Evolutionary conservation across 2,797 vertebrate species (phyloP), one percentile per base, ranked within the genome.

Genomic region (Garrulus glandarius): DNA sequence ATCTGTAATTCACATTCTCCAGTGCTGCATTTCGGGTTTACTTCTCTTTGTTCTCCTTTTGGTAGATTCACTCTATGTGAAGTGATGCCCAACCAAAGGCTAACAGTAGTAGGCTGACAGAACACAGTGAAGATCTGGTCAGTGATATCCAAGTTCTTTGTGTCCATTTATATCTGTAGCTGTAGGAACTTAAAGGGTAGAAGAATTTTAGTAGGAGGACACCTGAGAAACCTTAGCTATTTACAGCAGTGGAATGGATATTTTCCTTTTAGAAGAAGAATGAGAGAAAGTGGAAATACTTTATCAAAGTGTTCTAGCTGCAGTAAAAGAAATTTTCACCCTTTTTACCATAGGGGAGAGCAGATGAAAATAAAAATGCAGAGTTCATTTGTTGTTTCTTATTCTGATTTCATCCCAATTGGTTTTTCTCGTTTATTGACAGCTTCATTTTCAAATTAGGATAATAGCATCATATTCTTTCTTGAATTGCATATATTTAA

Each of bases 381-480:
- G 72, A 81, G 17, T 72, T 91, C 37, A 52, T 74, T 69, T 92
- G 41, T 19, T 64, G 37, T 82, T 53, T 72, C 46, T 65, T 88
- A 34, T 23, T 79, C 30, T 68, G 49, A 70, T 77, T 87, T 70
- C 37, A 53, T 78, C 32, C 30, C 61, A 65, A 80, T 84, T 86
- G 34, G 6, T 88, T 92, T 86, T 67, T 37, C 60, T 78, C 55
- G 74, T 90, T 64, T 84, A 88, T 68, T 93, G 92, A 93, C 86
- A 89, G 30, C 53, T 81, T 94, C 46, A 90, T 92, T 95, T 96
- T 91, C 83, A 68, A 94, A 93, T 93, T 90, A 93, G 88, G 83
- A 78, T 92, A 92, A 92, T 75, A 70, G 50, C 77, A 81, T 89
- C 63, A n/a, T 78, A 61, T 57, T 88, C 57, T 86, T 75, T 64